phyloP scores from a whole-genome alignment of 1,140 invertebrate species.

The Anastrepha ludens region DNA sequence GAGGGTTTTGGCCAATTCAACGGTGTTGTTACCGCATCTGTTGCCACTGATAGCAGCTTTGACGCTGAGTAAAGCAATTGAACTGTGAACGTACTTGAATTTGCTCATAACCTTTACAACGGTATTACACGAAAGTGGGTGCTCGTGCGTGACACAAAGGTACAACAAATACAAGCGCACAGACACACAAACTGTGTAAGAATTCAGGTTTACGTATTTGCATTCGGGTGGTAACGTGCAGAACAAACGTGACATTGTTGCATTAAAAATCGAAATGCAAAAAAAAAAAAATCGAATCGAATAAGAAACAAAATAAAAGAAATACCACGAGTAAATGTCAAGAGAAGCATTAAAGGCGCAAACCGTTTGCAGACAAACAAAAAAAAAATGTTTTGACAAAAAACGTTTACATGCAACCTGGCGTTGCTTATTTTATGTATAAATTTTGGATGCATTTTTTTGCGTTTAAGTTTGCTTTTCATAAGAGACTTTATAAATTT shows the following conservation, averaged over 20 bases:
- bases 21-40: neutral
- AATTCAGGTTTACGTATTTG: neutral
- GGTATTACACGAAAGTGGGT: conserved; percentile 25
- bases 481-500: too few species aligned
- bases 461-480: too few species aligned
- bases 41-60: neutral
- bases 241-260: conserved; percentile 39
- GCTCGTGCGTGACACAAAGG: conserved; percentile 41
- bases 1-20: neutral
- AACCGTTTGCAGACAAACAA: neutral
- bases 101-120: conserved; percentile 46
- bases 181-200: neutral
- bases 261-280: conserved; percentile 18
- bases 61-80: conserved; percentile 41
- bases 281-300: neutral
- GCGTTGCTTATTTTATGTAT: too few species aligned
- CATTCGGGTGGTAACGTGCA: conserved; percentile 20
- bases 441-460: too few species aligned
- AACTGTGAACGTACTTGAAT: conserved; percentile 49
- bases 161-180: neutral
- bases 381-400: neutral
- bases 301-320: neutral
- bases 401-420: neutral
- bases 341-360: too few species aligned
- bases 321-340: neutral